Conservation (phyloP, 2,797 vertebrate genomes). For the Nannoperca obscura region DNA sequence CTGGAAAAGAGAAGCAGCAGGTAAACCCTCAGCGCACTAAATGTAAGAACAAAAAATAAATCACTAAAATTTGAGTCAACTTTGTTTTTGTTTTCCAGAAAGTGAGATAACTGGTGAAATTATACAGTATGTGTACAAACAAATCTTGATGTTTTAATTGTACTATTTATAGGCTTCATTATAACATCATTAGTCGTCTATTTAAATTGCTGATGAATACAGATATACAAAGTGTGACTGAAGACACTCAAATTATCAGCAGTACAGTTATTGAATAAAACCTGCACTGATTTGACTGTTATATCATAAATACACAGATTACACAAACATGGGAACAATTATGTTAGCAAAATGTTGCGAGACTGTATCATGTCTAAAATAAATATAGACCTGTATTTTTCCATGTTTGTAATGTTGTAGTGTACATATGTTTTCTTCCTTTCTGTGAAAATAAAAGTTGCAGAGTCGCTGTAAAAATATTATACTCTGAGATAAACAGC, state of each 20-base stretch:
- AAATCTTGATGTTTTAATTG: slow-evolving; percentile 32
- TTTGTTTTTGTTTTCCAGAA: slow-evolving; percentile 23
- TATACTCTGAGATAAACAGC: slow-evolving; percentile 23
- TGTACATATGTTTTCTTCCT: slow-evolving; percentile 47
- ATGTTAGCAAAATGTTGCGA: slow-evolving; percentile 20
- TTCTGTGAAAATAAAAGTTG: slow-evolving; percentile 15
- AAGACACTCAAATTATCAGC: slow-evolving; percentile 4
- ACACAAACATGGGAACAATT: slow-evolving; percentile 18
- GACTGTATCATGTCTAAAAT: slow-evolving; percentile 35
- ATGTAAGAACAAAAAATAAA: slow-evolving; percentile 6
- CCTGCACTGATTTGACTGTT: slow-evolving; percentile 9
- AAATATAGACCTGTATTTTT: slow-evolving; percentile 47
- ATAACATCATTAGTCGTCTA: neutral
- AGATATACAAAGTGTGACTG: neutral
- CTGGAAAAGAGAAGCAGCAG: neutral
- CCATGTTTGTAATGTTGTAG: slow-evolving; percentile 22
- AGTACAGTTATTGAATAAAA: slow-evolving; percentile 34
- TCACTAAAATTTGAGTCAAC: neutral
- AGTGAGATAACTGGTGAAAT: neutral
- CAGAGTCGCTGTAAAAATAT: slow-evolving; percentile 15
- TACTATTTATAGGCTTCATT: slow-evolving; percentile 19
- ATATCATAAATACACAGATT: slow-evolving; percentile 9
- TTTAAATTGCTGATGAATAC: slow-evolving; percentile 1
- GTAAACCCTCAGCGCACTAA: slow-evolving; percentile 5
- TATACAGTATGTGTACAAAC: slow-evolving; percentile 25